Base-by-base conservation (phyloP, 2,888 invertebrate genomes). In the Zeuzera pyrina region DNA sequence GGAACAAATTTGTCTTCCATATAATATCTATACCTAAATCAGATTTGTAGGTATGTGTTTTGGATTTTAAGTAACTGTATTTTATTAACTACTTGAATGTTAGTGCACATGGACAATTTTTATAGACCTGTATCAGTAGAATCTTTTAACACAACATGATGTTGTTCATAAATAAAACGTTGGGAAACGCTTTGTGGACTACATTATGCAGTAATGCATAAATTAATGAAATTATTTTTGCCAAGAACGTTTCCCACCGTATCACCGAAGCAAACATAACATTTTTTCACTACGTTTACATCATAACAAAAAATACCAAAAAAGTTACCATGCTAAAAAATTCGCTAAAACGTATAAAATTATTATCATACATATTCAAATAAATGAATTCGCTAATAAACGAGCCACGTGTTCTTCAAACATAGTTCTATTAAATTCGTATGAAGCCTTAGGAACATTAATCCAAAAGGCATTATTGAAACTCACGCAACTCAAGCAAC, bases 1-100 rank as follows among this genome's bases (percentile, higher is more conserved):
- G 79, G 79, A 78, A 77, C 72, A 76, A 79, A 72, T 74, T 66
- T 54, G 59, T 71, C 59, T 63, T 77, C 67, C 71, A 71, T 76
- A 70, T 71, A 63, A 61, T 66, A 62, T 64, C 71, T 77, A 76
- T 77, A 71, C 64, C 71, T 79, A 78, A 57, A 49, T 67, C 70
- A 67, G 69, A 67, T 69, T 19, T 68, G 60, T 68, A 67, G 61
- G 62, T 71, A 68, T 62, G 66, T 68, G 63, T 63, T 47, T 52
- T 65, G 61, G 53, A 50, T 51, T 55, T 42, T 51, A 49, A 25
- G 25, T 11, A 12, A 25, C 25, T 25, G 43, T 25, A n/a, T n/a
- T 22, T 22, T 8, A 24, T 24, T 24, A 25, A 25, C 25, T 25
- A 25, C 35, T 47, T 43, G 41, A 32, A 55, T 52, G 53, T 62